Conservation (phyloP, 2,888 invertebrate species). For the Nemoura dubitans region DNA sequence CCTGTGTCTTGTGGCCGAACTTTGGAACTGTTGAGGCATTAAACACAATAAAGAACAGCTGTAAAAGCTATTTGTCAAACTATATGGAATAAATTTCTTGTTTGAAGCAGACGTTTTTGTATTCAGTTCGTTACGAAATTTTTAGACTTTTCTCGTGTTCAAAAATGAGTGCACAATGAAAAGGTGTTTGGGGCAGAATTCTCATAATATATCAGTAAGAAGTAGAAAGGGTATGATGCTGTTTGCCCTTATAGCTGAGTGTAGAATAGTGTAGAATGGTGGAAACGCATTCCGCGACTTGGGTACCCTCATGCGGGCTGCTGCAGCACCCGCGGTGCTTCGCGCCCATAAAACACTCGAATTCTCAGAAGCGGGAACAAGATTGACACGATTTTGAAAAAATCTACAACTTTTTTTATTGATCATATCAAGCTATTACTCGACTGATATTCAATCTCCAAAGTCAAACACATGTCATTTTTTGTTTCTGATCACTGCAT, state of each 20-base stretch:
- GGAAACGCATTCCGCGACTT: background rate
- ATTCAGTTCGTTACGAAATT: background rate
- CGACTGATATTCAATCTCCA: too few species aligned
- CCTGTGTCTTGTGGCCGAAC: background rate
- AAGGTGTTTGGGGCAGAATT: conserved; percentile 1
- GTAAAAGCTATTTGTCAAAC: background rate
- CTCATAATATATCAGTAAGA: background rate
- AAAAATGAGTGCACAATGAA: background rate
- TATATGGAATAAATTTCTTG: background rate
- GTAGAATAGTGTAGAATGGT: too few species aligned
- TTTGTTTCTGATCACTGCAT: too few species aligned
- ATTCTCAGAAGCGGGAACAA: background rate
- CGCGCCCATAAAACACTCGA: background rate
- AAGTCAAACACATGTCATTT: too few species aligned
- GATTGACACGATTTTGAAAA: background rate
- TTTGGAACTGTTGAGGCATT: background rate
- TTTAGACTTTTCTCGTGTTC: background rate
- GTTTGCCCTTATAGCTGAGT: background rate
- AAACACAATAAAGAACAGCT: background rate
- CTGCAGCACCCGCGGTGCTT: background rate
- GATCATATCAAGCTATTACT: too few species aligned
- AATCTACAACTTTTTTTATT: too few species aligned
- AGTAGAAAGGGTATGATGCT: background rate
- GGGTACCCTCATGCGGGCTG: background rate
- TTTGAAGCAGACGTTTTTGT: background rate